These are phyloP conservation scores for Paramormyrops kingsleyae DNA, from an alignment of 2,113 vertebrate species.

Conservation along the genomic window DNA sequence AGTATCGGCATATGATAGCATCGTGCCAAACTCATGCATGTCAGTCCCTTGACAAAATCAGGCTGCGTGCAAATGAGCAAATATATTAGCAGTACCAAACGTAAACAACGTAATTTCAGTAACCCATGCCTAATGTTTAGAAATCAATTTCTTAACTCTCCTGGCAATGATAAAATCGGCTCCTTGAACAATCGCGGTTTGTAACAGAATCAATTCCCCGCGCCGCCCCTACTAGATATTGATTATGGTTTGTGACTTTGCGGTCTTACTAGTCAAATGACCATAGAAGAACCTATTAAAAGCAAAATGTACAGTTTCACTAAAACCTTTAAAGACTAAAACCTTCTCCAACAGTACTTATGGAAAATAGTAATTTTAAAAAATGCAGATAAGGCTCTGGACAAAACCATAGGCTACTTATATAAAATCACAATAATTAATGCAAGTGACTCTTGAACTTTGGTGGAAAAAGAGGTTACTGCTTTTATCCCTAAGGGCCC, in stretches of 20 bases:
- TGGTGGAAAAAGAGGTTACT: not conserved
- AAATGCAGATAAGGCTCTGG: not conserved
- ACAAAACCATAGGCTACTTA: not conserved
- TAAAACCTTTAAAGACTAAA: not conserved
- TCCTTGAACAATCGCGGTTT: not conserved
- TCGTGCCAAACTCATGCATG: not conserved
- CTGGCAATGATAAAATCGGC: not conserved
- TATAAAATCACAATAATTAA: not conserved
- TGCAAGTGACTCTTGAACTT: not conserved
- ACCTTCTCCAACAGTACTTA: not conserved
- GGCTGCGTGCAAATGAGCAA: not conserved
- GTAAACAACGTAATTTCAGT: not conserved
- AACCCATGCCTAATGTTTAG: not conserved
- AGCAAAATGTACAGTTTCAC: not conserved
- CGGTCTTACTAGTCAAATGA: not conserved
- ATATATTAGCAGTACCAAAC: not conserved
- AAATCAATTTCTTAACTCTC: not conserved
- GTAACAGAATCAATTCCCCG: not conserved
- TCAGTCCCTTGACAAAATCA: not conserved
- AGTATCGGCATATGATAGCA: not conserved
- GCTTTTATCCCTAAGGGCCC: not conserved
- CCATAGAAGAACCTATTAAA: not conserved
- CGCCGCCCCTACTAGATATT: not conserved
- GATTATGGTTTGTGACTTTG: not conserved
- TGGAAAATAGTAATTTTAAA: not conserved